Evolutionary conservation across 2,888 invertebrate species (phyloP), one percentile per base, ranked within the genome.

Genomic region (Xestia ashworthii): DNA sequence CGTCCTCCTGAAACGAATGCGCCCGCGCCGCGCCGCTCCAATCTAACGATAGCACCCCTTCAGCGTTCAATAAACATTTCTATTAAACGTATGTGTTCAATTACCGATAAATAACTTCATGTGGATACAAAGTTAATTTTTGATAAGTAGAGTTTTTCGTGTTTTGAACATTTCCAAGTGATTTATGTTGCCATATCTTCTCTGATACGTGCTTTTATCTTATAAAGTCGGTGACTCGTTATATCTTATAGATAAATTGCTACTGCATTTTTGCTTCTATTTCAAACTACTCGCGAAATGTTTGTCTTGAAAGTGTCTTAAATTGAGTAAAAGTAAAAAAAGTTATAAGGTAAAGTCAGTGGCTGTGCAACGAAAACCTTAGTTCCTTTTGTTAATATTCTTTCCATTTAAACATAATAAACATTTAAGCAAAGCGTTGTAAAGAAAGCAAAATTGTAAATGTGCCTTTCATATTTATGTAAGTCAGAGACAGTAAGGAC

Each of bases 21-120:
- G 83, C 74, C 58, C 87, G 87, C 83, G 86, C 58, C 87, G 87
- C 83, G 86, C 71, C 78, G 73, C 69, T 71, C 66, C 71, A 72
- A 55, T 71, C 65, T 62, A 65, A 77, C 81, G 62, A 75, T 64
- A 77, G 74, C 73, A 74, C 60, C 75, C 44, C 67, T 68, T 58
- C 81, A 74, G 62, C 74, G 73, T 76, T 75, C 14, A 68, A 73
- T 74, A 69, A 76, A 62, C 11, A 53, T 82, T 78, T 48, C 5
- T 66, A 50, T 69, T 70, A 68, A 81, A 87, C 71, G 89, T 88
- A 88, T 76, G 88, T 88, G 88, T 78, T 69, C 19, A 74, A 68
- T 67, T 74, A 50, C n/a, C 55, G 41, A 46, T 78, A 70, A 46
- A 62, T 78, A 66, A n/a, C 46, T 62, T 64, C 25, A 66, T 75